phyloP scores from a whole-genome alignment of 2,888 invertebrate genomes.

The Eristalinus sepulchralis region DNA sequence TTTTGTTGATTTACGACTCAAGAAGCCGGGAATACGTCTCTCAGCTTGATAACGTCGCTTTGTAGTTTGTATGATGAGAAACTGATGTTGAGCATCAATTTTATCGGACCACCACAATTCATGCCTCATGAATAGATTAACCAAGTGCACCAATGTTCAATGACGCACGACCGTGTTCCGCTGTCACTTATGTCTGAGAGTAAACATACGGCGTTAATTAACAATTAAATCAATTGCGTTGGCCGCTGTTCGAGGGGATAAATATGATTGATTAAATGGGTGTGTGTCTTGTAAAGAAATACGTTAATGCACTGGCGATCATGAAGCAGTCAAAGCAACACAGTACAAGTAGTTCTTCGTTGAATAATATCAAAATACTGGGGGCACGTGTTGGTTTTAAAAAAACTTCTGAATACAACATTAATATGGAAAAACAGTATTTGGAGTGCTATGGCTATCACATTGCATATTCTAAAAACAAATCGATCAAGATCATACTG shows the following conservation, averaged over 20 bases:
- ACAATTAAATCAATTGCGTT: conserved; percentile 64
- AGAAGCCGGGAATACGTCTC: conserved; percentile 15
- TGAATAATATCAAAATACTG: too few species aligned
- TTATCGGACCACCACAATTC: conserved; percentile 2
- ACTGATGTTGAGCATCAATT: conserved; percentile 23
- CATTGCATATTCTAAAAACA: too few species aligned
- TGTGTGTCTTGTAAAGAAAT: conserved; percentile 1
- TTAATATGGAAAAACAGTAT: too few species aligned
- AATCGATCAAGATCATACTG: too few species aligned
- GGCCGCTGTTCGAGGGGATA: conserved; percentile 39
- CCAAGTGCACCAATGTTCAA: conserved; percentile 31
- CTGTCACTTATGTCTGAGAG: conserved; percentile 46
- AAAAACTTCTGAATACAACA: too few species aligned
- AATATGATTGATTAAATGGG: conserved; percentile 54
- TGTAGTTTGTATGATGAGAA: conserved; percentile 18
- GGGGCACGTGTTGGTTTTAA: too few species aligned
- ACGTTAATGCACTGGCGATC: conserved; percentile 9
- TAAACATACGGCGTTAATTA: conserved; percentile 59
- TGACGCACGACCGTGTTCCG: conserved; percentile 35
- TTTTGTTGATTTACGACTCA: conserved; percentile 59
- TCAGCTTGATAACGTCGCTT: conserved; percentile 28
- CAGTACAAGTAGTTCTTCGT: neutral
- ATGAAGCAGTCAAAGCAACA: neutral
- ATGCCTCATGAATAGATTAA: conserved; percentile 21
- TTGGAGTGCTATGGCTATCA: too few species aligned